Percentiles rank a stretch among this genome's conserved stretches.
phyloP scores from a whole-genome alignment of 2,797 vertebrate species.

The Alfaro cultratus region DNA sequence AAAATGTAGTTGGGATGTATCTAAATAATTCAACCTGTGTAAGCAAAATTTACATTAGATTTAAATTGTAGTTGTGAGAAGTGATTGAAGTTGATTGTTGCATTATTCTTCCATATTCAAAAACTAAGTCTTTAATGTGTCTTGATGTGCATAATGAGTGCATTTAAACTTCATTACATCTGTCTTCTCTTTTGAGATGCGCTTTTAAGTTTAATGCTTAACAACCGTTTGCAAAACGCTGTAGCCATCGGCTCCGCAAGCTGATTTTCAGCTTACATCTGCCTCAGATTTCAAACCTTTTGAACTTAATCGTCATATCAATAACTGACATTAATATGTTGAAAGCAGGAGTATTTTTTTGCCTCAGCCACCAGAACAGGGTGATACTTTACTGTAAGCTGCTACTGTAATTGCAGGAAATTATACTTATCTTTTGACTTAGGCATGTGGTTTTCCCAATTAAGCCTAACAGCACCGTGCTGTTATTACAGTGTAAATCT shows the following conservation, averaged over 20 bases:
- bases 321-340: not conserved
- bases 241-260: not conserved
- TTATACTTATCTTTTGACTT: conserved; percentile 7
- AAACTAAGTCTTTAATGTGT: not conserved
- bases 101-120: not conserved
- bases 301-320: not conserved
- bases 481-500: conserved; percentile 29
- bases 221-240: not conserved
- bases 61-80: not conserved
- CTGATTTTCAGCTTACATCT: not conserved
- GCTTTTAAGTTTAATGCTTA: too few species aligned
- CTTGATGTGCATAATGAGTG: not conserved
- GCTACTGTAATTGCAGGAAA: not conserved
- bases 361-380: not conserved
- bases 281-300: not conserved
- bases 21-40: not conserved
- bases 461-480: conserved; percentile 1
- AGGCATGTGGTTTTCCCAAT: conserved; percentile 8
- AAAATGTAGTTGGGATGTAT: not conserved
- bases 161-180: not conserved
- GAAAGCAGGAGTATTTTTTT: not conserved
- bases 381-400: not conserved
- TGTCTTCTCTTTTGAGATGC: not conserved
- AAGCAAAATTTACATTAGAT: not conserved
- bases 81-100: not conserved